These are phyloP conservation scores for Ryuthela nishihirai DNA, from an alignment of 2,888 invertebrate species.

Conservation along the genomic window DNA sequence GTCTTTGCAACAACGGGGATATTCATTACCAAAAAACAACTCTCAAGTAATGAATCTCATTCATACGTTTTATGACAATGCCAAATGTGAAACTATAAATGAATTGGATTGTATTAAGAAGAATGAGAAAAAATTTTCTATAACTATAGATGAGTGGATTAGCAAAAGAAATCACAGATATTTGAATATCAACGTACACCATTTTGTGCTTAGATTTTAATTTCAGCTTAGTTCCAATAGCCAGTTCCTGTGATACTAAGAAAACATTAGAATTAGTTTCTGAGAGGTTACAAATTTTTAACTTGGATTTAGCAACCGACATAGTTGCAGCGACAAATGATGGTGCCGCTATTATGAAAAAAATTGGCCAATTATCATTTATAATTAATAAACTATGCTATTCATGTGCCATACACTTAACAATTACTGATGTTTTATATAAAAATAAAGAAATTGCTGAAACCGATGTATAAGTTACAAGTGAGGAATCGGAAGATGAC, in stretches of 20 bases:
- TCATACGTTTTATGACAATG: background rate
- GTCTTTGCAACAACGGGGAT: background rate
- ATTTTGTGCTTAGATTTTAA: too few relatives aligned
- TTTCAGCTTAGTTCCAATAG: too few relatives aligned
- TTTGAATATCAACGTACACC: background rate
- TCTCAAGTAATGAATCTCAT: background rate
- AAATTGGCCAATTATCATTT: background rate
- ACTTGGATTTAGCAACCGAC: too few relatives aligned
- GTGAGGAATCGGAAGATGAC: background rate
- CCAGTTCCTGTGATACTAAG: too few relatives aligned
- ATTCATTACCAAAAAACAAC: background rate
- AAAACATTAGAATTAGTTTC: too few relatives aligned
- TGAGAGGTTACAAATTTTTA: too few relatives aligned
- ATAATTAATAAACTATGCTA: background rate
- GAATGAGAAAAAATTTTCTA: background rate
- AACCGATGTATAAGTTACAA: background rate
- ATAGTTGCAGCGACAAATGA: too few relatives aligned
- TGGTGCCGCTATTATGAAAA: background rate
- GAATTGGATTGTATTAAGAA: background rate
- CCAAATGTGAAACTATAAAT: background rate
- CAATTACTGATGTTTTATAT: conserved; percentile 1
- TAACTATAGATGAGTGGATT: background rate
- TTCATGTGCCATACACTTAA: conserved; percentile 2
- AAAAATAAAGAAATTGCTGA: background rate
- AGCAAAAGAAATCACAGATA: background rate